Evolutionary conservation across 1,140 invertebrate species (phyloP).

Genomic region (Heliothis virescens): DNA sequence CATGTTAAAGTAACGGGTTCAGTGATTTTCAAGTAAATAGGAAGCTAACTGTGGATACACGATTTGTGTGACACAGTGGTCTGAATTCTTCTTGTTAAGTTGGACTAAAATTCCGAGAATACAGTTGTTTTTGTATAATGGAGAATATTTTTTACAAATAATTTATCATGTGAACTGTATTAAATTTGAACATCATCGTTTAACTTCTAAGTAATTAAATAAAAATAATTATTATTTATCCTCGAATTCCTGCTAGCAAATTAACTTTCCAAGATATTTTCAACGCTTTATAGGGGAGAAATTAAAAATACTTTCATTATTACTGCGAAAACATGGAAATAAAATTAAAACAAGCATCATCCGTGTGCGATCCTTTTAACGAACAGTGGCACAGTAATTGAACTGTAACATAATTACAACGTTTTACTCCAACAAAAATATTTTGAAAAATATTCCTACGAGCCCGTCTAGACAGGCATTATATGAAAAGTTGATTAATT

Average conservation of each 20-base stretch:
- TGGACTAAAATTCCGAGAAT: not conserved
- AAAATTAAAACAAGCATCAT: no score
- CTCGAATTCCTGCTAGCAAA: no score
- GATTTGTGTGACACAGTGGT: slow-evolving; percentile 23
- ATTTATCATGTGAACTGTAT: no score
- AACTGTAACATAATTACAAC: not conserved
- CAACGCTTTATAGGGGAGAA: no score
- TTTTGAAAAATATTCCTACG: not conserved
- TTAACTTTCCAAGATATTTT: no score
- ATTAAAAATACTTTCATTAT: no score
- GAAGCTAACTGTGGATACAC: slow-evolving; percentile 18
- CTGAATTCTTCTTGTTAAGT: not conserved
- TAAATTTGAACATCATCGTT: no score
- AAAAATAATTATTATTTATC: no score
- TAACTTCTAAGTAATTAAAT: no score
- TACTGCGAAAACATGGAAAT: no score
- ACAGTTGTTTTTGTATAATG: not conserved
- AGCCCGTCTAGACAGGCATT: not conserved
- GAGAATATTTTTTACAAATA: no score
- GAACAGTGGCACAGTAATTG: not conserved
- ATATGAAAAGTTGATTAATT: slow-evolving; percentile 46
- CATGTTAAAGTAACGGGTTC: slow-evolving; percentile 16
- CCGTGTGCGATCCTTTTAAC: no score
- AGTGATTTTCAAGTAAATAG: not conserved
- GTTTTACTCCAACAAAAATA: not conserved